phyloP scores from a whole-genome alignment of 2,888 invertebrate genomes.

The Dynastes tityus region DNA sequence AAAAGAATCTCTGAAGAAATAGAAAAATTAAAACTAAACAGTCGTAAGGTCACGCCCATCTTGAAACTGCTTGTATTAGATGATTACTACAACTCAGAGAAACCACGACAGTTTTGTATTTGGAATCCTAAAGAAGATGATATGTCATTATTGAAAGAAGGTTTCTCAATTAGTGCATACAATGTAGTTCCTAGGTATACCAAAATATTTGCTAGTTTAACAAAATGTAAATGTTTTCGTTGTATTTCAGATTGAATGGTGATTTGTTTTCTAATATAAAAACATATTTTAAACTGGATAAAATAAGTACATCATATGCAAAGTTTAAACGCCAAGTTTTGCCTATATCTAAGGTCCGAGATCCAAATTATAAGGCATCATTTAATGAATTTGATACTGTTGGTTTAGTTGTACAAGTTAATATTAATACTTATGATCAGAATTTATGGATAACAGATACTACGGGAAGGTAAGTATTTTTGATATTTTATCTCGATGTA shows the following conservation, averaged over 20 bases:
- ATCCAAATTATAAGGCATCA: conserved; percentile 67
- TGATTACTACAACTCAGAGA: conserved; percentile 56
- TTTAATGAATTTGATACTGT: conserved; percentile 84
- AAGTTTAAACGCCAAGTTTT: conserved; percentile 62
- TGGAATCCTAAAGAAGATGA: conserved; percentile 82
- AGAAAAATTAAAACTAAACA: conserved; percentile 55
- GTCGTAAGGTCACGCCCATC: conserved; percentile 69
- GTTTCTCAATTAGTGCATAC: conserved; percentile 74
- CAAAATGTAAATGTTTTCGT: conserved; percentile 17
- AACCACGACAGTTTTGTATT: conserved; percentile 72
- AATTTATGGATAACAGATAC: conserved; percentile 76
- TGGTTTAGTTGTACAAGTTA: conserved; percentile 78
- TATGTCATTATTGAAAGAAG: conserved; percentile 76
- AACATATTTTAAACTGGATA: conserved; percentile 60
- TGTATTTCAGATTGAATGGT: conserved; percentile 60
- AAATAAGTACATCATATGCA: conserved; percentile 39
- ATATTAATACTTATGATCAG: conserved; percentile 72
- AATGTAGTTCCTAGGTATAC: conserved; percentile 73
- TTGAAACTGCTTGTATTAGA: conserved; percentile 71
- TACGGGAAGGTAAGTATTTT: conserved; percentile 72
- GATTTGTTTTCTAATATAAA: conserved; percentile 60
- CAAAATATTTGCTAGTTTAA: conserved; percentile 48
- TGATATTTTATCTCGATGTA: neutral
- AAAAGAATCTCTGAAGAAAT: conserved; percentile 57
- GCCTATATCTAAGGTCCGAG: conserved; percentile 70